phyloP scores from a whole-genome alignment of 1,140 invertebrate species.

The Listronotus oregonensis region DNA sequence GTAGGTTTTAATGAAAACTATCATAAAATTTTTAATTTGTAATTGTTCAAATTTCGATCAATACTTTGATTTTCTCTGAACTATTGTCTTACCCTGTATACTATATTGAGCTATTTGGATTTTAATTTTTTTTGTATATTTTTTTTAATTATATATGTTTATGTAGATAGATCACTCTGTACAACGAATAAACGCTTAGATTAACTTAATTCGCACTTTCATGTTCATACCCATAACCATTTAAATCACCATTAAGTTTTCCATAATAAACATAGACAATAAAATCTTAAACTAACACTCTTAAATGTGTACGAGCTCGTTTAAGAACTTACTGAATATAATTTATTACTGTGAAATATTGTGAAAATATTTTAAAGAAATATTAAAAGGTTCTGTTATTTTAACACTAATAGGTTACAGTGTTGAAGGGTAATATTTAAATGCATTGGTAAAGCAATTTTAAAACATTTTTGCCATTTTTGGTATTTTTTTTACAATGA shows the following conservation, averaged over 20 bases:
- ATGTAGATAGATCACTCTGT: conserved; percentile 10
- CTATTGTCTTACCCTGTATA: too few species aligned
- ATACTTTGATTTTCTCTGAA: too few species aligned
- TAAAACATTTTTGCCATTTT: too few species aligned
- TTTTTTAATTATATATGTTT: not conserved
- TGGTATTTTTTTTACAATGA: too few species aligned
- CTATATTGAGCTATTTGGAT: too few species aligned
- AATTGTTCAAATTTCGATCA: too few species aligned
- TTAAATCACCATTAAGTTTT: not conserved
- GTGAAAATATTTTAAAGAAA: conserved; percentile 40
- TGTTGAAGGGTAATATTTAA: too few species aligned
- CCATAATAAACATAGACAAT: conserved; percentile 9
- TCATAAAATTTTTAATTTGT: too few species aligned
- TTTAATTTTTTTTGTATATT: too few species aligned
- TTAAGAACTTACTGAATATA: too few species aligned
- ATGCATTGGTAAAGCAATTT: too few species aligned
- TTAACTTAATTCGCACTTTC: not conserved
- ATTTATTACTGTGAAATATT: conserved; percentile 21
- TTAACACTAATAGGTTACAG: not conserved
- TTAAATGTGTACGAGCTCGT: not conserved
- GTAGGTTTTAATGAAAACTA: too few species aligned
- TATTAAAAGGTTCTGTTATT: conserved; percentile 12
- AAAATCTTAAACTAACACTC: not conserved
- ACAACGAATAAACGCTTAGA: conserved; percentile 27
- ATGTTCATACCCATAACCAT: not conserved